These are phyloP conservation scores for Porites divaricata DNA, from an alignment of 92 coral and sea anemone genomes.

Conservation along the genomic window DNA sequence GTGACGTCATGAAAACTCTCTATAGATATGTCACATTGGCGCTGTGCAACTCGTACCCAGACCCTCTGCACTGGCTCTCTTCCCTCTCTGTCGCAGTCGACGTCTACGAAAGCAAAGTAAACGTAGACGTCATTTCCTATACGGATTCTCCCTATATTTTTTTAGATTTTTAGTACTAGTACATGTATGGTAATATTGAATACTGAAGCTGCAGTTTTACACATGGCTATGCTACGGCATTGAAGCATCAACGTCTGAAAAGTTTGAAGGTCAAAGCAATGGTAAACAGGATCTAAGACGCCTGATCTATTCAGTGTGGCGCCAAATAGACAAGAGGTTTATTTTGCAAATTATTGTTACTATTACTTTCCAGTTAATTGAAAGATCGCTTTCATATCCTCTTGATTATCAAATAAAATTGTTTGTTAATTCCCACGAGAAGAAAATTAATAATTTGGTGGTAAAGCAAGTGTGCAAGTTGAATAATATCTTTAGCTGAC, in stretches of 20 bases:
- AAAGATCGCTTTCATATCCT: neutral
- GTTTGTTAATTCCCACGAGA: slow-evolving; percentile 1
- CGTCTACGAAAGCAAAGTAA: neutral
- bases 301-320: slow-evolving; percentile 11
- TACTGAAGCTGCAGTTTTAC: slow-evolving; percentile 15
- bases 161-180: neutral
- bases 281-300: slow-evolving; percentile 3
- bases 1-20: too few species aligned
- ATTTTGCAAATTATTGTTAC: neutral
- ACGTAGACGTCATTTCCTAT: neutral
- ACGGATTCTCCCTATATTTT: neutral
- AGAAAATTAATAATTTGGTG: neutral
- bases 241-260: neutral
- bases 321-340: slow-evolving; percentile 34
- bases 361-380: neutral
- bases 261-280: neutral
- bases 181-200: neutral
- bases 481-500: too few species aligned
- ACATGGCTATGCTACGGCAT: neutral
- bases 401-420: neutral
- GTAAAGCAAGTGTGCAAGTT: neutral
- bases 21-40: too few species aligned
- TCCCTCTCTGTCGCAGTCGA: too few species aligned
- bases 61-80: too few species aligned
- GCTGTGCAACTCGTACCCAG: too few species aligned